Percentiles rank a stretch among this genome's conserved stretches.
Evolutionary conservation across 2,888 invertebrate genomes (phyloP).

Genomic region (Nesidiocoris tenuis): DNA sequence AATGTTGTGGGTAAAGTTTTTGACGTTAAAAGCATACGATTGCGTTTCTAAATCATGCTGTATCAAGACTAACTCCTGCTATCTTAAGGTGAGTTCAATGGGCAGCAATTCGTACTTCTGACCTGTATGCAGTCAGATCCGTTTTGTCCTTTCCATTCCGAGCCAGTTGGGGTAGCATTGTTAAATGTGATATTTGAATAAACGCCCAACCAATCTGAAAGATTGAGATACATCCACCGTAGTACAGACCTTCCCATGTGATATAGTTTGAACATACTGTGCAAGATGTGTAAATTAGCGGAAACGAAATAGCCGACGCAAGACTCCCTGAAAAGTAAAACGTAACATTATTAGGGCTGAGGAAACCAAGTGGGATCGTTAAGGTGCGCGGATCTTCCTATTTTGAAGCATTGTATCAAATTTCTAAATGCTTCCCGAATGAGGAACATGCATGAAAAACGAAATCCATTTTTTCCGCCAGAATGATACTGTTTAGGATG

Average conservation of each 20-base stretch:
- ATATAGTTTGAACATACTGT: constrained; percentile 34
- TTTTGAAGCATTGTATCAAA: too few relatives aligned
- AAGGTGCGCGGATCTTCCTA: too few relatives aligned
- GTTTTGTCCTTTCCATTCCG: constrained; percentile 14
- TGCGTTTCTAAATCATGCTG: too few relatives aligned
- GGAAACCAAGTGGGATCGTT: background rate
- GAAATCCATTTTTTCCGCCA: too few relatives aligned
- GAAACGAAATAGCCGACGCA: constrained; percentile 58
- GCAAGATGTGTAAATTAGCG: constrained; percentile 73
- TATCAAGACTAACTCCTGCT: too few relatives aligned
- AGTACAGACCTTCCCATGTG: constrained; percentile 55
- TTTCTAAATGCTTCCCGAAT: too few relatives aligned
- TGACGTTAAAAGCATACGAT: too few relatives aligned
- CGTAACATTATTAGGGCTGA: background rate
- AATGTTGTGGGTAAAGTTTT: too few relatives aligned
- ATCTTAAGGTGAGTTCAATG: too few relatives aligned
- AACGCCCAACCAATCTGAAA: constrained; percentile 53
- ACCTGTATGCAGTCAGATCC: constrained; percentile 34
- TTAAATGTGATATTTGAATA: constrained; percentile 33
- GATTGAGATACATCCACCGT: constrained; percentile 63
- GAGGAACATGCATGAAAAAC: too few relatives aligned
- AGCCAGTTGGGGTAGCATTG: constrained; percentile 24
- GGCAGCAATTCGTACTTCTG: too few relatives aligned
- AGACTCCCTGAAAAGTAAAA: constrained; percentile 20
- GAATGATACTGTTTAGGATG: too few relatives aligned